A percentile compares a stretch with the other conserved stretches of the same genome.
Evolutionary conservation across 2,888 invertebrate species (phyloP).

Genomic region (Tetheella fluctuosa): DNA sequence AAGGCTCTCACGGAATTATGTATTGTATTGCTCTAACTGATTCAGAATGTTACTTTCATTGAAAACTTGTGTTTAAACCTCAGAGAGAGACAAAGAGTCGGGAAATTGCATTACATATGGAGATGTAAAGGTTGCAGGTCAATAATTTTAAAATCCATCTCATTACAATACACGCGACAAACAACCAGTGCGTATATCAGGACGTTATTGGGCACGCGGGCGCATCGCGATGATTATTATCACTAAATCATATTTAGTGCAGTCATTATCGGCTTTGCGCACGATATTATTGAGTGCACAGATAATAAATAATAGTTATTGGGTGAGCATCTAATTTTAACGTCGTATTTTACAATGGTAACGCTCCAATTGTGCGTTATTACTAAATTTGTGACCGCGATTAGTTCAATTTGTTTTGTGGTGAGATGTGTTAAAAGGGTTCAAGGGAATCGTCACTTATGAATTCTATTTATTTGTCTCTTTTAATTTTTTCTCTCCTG

Average conservation of each 20-base stretch:
- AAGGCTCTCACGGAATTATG: too few relatives aligned
- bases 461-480: too few relatives aligned
- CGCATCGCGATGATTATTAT: slow-evolving; percentile 39
- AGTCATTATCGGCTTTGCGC: slow-evolving; percentile 63
- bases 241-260: slow-evolving; percentile 54
- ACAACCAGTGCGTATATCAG: slow-evolving; percentile 14
- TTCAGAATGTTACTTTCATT: too few relatives aligned
- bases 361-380: slow-evolving; percentile 7
- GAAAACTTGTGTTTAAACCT: too few relatives aligned
- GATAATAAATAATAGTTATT: slow-evolving; percentile 60
- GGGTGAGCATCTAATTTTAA: slow-evolving; percentile 57
- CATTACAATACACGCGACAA: slow-evolving; percentile 9
- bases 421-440: background rate
- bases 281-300: slow-evolving; percentile 57
- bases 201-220: slow-evolving; percentile 32
- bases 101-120: too few relatives aligned
- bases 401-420: slow-evolving; percentile 3
- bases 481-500: too few relatives aligned
- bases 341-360: slow-evolving; percentile 45
- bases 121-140: too few relatives aligned
- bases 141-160: background rate
- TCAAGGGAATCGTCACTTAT: too few relatives aligned
- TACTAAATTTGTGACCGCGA: slow-evolving; percentile 7
- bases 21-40: too few relatives aligned
- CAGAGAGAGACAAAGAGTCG: too few relatives aligned